Base-by-base conservation (phyloP, 2,113 vertebrate species). In the Lagopus leucura region DNA sequence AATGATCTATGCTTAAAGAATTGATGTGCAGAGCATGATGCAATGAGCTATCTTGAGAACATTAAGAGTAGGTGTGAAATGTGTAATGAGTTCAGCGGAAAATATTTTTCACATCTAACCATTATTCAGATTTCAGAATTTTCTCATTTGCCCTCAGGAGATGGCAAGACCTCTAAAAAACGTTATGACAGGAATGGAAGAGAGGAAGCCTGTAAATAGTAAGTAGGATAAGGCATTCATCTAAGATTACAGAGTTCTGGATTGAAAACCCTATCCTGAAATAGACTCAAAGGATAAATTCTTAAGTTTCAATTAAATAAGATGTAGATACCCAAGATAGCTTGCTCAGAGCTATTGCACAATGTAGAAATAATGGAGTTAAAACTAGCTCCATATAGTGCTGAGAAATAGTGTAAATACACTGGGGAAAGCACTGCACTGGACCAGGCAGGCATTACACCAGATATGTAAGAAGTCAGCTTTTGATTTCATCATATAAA, bases 31-130 rank as follows among this genome's bases (percentile, higher is more conserved):
- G 36, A 78, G 10, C 30, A 36, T 75, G 66, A 80, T 78, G 57
- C 54, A 88, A 17, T 47, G 42, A 90, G 13, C 54, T 85, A 11
- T 73, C 36, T 73, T 82, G 54, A 89, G 54, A 3, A 69, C 1
- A 4, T 48, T 34, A 92, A 40, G 40, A 94, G 54, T 76, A 86
- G 85, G 78, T 93, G 74, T 85, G 86, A 94, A 89, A 66, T 63
- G 45, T 82, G 89, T 82, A 66, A 87, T 3, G 1, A 70, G 40
- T 82, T 89, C 30, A 54, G 27, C 21, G 36, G 78, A 54, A 92
- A 94, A 61, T 54, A 30, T 80, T 91, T 95, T 40, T 76, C 45
- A 43, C 50, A 61, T 73, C 25, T 75, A 82, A 47, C 34, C 43
- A 74, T 91, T 89, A 61, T 87, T 92, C 48, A 91, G 43, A 48